Percentiles rank a stretch among this genome's conserved stretches.
Conservation (phyloP, 2,797 vertebrate species). For the Myoxocephalus aenaeus region DNA sequence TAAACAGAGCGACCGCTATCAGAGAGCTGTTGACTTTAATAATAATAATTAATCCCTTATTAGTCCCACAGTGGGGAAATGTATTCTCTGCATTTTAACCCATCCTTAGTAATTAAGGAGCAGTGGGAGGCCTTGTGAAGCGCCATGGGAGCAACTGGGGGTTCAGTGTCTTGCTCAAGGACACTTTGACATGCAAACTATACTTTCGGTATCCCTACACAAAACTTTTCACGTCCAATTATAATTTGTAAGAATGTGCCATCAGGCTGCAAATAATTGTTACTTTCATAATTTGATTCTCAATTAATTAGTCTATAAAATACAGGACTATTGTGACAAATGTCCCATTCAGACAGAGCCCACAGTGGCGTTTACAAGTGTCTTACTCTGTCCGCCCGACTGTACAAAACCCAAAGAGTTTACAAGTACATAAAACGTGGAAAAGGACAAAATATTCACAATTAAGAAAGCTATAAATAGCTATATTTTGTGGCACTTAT, state of each 20-base stretch:
- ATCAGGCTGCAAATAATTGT: not conserved
- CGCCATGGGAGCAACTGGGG: no score
- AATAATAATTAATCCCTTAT: no score
- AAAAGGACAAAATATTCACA: not conserved
- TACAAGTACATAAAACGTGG: not conserved
- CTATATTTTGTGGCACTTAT: not conserved
- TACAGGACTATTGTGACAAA: not conserved
- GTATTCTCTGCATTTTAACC: no score
- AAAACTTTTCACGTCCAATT: not conserved
- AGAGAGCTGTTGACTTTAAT: not conserved
- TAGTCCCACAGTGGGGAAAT: no score
- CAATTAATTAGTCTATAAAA: not conserved
- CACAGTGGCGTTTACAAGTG: not conserved
- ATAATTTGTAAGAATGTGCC: no score
- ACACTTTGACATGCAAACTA: no score
- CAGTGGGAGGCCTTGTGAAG: no score
- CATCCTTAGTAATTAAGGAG: no score
- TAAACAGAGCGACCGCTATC: conserved; percentile 66
- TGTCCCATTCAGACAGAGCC: not conserved
- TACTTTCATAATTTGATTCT: not conserved
- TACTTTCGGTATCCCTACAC: not conserved
- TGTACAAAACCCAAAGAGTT: not conserved
- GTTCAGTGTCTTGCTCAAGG: no score
- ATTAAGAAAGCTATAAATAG: not conserved
- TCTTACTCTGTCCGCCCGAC: not conserved